Evolutionary conservation across 2,797 vertebrate genomes (phyloP).

Genomic region (Furcifer pardalis): DNA sequence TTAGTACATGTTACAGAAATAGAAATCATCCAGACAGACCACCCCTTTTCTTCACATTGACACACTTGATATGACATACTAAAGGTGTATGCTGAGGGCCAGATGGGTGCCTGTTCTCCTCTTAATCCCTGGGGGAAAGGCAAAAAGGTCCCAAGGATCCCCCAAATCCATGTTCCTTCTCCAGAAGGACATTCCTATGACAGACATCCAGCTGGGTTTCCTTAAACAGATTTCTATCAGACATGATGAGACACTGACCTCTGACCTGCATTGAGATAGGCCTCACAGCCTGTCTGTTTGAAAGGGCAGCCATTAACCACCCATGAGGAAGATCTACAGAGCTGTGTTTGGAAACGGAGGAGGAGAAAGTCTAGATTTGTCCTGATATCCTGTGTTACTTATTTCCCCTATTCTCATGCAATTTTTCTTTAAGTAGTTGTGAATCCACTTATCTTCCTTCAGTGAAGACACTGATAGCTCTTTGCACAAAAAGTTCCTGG

Average conservation of each 20-base stretch:
- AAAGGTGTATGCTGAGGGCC: not conserved
- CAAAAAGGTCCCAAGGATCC: not conserved
- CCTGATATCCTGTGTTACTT: not conserved
- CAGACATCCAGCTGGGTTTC: not conserved
- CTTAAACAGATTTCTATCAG: not conserved
- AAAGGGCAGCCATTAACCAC: not conserved
- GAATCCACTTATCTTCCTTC: not conserved
- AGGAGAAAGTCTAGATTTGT: not conserved
- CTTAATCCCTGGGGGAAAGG: not conserved
- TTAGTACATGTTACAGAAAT: constrained; percentile 10
- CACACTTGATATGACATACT: not conserved
- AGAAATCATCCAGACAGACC: not conserved
- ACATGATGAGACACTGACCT: not conserved
- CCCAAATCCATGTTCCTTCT: not conserved
- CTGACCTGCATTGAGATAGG: not conserved
- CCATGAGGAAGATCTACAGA: not conserved
- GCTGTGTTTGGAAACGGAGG: not conserved
- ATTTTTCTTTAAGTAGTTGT: not conserved
- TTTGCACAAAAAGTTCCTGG: not conserved
- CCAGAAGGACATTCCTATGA: constrained; percentile 8
- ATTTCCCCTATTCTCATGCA: not conserved
- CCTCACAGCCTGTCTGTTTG: not conserved
- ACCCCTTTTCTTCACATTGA: not conserved
- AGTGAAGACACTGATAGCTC: not conserved
- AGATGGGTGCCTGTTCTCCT: no score